A percentile compares a stretch with the other conserved stretches of the same genome.
Evolutionary conservation across 2,888 invertebrate species (phyloP).

Genomic region (Drosophila mettleri): DNA sequence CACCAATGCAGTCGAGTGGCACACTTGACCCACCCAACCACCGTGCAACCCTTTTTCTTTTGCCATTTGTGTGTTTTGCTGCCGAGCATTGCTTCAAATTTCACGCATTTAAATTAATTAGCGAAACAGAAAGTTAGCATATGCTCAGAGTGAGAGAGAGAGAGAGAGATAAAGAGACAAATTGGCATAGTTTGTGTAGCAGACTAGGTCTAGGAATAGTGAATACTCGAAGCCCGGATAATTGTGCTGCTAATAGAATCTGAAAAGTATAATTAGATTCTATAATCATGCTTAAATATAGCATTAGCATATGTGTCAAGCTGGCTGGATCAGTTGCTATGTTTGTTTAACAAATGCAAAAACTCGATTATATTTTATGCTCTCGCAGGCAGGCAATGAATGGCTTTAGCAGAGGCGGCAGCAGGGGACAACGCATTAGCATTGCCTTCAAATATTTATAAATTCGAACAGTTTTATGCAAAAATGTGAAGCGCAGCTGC

Average conservation of each 20-base stretch:
- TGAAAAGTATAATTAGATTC: too few species aligned
- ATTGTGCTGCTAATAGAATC: too few species aligned
- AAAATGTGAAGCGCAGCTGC: conserved; percentile 46
- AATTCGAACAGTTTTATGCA: conserved; percentile 55
- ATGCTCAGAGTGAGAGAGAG: not conserved
- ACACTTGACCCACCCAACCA: conserved; percentile 56
- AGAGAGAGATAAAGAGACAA: not conserved
- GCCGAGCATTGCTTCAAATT: conserved; percentile 70
- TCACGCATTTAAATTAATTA: conserved; percentile 75
- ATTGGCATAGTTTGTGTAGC: not conserved
- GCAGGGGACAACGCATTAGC: conserved; percentile 45
- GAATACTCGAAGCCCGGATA: too few species aligned
- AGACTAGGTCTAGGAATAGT: too few species aligned
- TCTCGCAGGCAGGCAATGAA: not conserved
- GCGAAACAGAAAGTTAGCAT: conserved; percentile 32
- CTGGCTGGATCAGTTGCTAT: conserved; percentile 1
- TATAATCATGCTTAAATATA: not conserved
- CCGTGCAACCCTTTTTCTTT: conserved; percentile 26
- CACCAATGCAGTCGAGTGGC: conserved; percentile 44
- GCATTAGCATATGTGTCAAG: not conserved
- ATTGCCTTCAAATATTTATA: conserved; percentile 66
- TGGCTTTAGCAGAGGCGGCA: not conserved
- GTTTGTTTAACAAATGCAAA: conserved; percentile 6
- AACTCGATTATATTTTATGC: not conserved
- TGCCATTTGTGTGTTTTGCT: conserved; percentile 43